Conservation (phyloP, 1,140 invertebrate genomes). For the Chymomyza costata region DNA sequence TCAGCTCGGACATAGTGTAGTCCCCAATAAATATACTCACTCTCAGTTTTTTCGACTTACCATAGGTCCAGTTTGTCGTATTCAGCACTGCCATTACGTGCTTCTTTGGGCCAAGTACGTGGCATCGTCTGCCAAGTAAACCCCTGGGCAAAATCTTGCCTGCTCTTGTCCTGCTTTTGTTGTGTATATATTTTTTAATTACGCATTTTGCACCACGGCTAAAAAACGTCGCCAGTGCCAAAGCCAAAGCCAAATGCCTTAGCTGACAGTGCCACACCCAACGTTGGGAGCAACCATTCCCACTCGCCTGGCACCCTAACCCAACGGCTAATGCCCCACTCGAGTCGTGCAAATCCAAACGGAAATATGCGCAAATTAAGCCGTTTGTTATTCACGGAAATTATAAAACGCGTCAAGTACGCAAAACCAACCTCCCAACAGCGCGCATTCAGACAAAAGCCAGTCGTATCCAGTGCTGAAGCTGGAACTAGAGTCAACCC, state of each 20-base stretch:
- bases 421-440: conserved; percentile 38
- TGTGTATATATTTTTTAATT: conserved; percentile 24
- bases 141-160: conserved; percentile 13
- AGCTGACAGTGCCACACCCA: background rate
- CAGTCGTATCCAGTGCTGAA: no score
- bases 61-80: no score
- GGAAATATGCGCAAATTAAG: conserved; percentile 72
- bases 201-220: conserved; percentile 28
- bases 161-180: conserved; percentile 1
- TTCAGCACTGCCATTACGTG: no score
- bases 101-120: no score
- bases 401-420: conserved; percentile 71
- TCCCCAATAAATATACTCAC: conserved; percentile 12
- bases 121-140: background rate
- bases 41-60: no score
- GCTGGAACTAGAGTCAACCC: no score
- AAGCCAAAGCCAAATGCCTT: conserved; percentile 7
- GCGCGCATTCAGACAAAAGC: background rate
- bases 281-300: no score
- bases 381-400: conserved; percentile 70
- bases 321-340: no score
- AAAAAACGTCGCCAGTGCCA: conserved; percentile 18
- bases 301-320: no score
- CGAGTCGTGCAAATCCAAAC: conserved; percentile 69
- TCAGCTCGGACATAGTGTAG: conserved; percentile 8